Conservation (phyloP, 2,888 invertebrate species). For the Ectropis crepuscularia region DNA sequence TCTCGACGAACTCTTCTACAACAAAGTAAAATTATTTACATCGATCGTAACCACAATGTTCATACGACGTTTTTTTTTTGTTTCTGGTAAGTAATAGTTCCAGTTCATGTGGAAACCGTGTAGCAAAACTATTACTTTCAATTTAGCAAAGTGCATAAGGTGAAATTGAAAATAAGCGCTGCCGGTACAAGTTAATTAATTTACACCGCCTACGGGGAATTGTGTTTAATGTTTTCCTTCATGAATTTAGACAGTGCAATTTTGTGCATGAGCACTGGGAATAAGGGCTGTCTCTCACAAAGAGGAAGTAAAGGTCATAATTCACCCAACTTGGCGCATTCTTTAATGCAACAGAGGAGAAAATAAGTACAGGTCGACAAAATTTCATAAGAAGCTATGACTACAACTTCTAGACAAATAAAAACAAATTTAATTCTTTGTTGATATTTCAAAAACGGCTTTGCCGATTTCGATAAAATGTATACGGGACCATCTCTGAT, state of each 20-base stretch:
- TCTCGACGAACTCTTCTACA: too few relatives aligned
- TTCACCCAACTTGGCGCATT: not conserved
- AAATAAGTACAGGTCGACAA: not conserved
- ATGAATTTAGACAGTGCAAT: constrained; percentile 34
- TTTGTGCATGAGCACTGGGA: not conserved
- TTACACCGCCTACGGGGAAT: constrained; percentile 52
- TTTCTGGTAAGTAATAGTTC: not conserved
- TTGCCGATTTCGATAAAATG: too few relatives aligned
- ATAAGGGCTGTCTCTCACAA: too few relatives aligned
- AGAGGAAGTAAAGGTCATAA: too few relatives aligned
- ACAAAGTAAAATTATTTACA: not conserved
- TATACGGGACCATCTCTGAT: too few relatives aligned
- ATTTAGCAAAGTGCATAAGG: constrained; percentile 15
- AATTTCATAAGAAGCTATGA: too few relatives aligned
- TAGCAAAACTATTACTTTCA: constrained; percentile 3
- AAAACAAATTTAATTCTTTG: too few relatives aligned
- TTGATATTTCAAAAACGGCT: too few relatives aligned
- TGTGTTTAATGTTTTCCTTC: constrained; percentile 40
- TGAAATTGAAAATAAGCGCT: constrained; percentile 30
- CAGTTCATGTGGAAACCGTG: not conserved
- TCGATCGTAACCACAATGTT: not conserved
- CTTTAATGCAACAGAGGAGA: not conserved
- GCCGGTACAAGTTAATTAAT: constrained; percentile 56
- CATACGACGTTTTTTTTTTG: not conserved
- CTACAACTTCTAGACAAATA: too few relatives aligned